Percentiles rank a stretch among this genome's conserved stretches.
Conservation (phyloP, 2,113 vertebrate species). For the Lepisosteus osseus region DNA sequence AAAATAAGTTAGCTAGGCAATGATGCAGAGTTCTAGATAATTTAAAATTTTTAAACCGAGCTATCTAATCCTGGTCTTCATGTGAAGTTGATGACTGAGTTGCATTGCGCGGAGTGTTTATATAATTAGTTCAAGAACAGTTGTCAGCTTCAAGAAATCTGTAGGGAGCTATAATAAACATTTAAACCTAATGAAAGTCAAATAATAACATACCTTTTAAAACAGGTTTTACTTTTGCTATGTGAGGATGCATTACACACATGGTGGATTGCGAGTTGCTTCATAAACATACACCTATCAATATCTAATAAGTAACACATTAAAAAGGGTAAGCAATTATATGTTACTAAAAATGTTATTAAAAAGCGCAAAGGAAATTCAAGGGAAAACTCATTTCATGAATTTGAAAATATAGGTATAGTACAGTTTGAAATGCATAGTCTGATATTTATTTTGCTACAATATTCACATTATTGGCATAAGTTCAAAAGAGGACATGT, state of each 20-base stretch:
- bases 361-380: no score
- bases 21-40: constrained; percentile 51
- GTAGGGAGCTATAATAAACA: constrained; percentile 25
- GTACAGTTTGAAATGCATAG: no score
- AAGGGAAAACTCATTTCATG: no score
- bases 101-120: constrained; percentile 33
- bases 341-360: no score
- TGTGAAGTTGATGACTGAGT: constrained; percentile 41
- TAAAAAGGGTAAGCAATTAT: no score
- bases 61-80: constrained; percentile 49
- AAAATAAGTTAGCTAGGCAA: constrained; percentile 64
- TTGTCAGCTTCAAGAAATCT: constrained; percentile 37
- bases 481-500: no score
- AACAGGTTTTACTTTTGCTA: neutral
- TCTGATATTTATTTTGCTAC: no score
- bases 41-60: constrained; percentile 48
- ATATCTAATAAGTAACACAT: no score
- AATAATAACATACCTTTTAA: neutral
- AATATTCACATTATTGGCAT: no score
- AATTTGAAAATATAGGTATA: no score
- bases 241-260: neutral
- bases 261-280: no score
- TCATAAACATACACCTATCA: no score
- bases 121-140: constrained; percentile 32
- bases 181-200: constrained; percentile 5